phyloP scores from a whole-genome alignment of 2,888 invertebrate genomes.

The Shargacucullia verbasci region DNA sequence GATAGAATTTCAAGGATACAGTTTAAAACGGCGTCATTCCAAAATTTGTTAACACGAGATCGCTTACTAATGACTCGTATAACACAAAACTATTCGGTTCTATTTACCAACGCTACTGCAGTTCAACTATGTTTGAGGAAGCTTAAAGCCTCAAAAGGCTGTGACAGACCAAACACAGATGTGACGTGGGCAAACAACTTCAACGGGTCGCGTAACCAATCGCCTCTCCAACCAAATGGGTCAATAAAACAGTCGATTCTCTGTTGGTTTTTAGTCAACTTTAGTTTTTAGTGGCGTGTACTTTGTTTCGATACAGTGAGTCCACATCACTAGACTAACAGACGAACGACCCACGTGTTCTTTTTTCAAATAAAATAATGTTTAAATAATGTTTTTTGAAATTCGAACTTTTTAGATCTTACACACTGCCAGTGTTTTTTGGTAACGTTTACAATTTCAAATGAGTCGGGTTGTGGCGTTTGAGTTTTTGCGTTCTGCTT shows the following conservation, averaged over 20 bases:
- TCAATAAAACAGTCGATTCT: conserved; percentile 69
- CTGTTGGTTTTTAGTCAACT: conserved; percentile 72
- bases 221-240: conserved; percentile 70
- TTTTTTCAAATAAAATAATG: conserved; percentile 53
- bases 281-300: conserved; percentile 67
- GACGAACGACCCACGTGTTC: conserved; percentile 52
- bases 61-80: conserved; percentile 70
- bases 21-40: conserved; percentile 27
- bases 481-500: not conserved
- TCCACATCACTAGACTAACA: conserved; percentile 64
- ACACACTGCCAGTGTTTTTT: conserved; percentile 29
- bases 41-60: conserved; percentile 51
- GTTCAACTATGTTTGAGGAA: conserved; percentile 77
- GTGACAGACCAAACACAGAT: conserved; percentile 86
- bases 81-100: conserved; percentile 64
- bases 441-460: conserved; percentile 24
- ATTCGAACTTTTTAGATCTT: conserved; percentile 45
- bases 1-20: conserved; percentile 33
- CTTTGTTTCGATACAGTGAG: conserved; percentile 65
- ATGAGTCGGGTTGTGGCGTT: conserved; percentile 2
- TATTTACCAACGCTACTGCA: conserved; percentile 76
- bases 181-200: conserved; percentile 80
- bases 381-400: conserved; percentile 35
- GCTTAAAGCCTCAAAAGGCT: conserved; percentile 81
- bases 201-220: conserved; percentile 74